Percentiles rank a stretch among this genome's conserved stretches.
These are phyloP conservation scores for Polypterus senegalus DNA, from an alignment of 2,113 vertebrate genomes.

Conservation along the genomic window DNA sequence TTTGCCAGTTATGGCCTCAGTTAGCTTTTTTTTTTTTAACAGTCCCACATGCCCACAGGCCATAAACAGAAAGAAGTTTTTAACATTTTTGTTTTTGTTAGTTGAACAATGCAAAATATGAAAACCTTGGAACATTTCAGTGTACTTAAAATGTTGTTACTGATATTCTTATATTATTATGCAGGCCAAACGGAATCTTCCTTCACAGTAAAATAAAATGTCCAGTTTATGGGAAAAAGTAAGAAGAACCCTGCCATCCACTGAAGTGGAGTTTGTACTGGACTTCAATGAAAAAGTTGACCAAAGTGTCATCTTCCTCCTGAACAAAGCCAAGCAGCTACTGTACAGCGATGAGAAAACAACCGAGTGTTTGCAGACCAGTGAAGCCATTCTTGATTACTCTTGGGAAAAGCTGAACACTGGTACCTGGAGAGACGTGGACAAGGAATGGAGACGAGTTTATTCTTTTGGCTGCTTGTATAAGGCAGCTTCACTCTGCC, in stretches of 20 bases:
- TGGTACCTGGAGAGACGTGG: conserved; percentile 60
- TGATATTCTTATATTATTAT: no score
- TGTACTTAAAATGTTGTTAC: no score
- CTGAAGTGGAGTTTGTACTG: conserved; percentile 39
- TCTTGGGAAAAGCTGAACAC: conserved; percentile 81
- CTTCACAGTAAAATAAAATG: not conserved
- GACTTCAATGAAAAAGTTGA: conserved; percentile 48
- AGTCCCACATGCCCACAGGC: no score
- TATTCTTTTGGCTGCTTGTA: conserved; percentile 75
- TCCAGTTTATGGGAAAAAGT: conserved; percentile 40
- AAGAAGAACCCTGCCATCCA: conserved; percentile 37
- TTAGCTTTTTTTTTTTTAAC: no score
- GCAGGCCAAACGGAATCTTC: no score
- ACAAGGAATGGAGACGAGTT: conserved; percentile 70
- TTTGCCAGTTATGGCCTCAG: no score
- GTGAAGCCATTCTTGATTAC: conserved; percentile 59
- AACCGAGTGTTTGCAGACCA: conserved; percentile 24
- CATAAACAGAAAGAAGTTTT: no score
- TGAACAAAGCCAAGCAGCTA: conserved; percentile 37
- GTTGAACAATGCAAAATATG: no score
- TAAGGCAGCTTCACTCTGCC: conserved; percentile 56
- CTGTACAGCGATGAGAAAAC: conserved; percentile 32
- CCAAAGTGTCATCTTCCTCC: conserved; percentile 32
- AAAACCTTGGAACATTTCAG: no score
- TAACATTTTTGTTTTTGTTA: no score